Evolutionary conservation across 2,888 invertebrate species (phyloP), one percentile per base, ranked within the genome.

Genomic region (Hoplodrina ambigua): DNA sequence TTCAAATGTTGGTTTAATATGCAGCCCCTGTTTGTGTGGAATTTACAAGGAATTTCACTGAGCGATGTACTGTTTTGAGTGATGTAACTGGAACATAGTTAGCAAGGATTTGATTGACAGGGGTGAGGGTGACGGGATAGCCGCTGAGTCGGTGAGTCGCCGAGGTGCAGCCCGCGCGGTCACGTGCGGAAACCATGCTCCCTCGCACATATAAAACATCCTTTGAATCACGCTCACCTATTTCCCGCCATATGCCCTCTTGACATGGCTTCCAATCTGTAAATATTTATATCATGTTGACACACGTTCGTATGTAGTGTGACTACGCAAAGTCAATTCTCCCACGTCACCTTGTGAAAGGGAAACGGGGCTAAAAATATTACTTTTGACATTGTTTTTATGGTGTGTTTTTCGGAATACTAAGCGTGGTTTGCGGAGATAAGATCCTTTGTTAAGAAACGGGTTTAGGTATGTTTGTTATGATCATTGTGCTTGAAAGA

Each of bases 31-130:
- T 71, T 73, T 80, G 64, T 44, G 59, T 71, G 66, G 59, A 69
- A 82, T 75, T 83, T 53, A 61, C 58, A 33, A 61, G 68, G 63
- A 77, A 82, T 74, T 83, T 60, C 71, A 62, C 57, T 54, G 69
- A 71, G 70, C 65, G 72, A 81, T 81, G 75, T 77, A 78, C 79
- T 81, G 82, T 85, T 86, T 84, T 75, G 78, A 84, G 80, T 84
- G 86, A 85, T 87, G 88, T 87, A 88, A 90, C 85, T 88, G 86
- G 84, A 85, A 87, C 87, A 89, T 89, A 90, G 89, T 89, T 89
- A 84, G 70, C 72, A 62, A 72, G 80, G 84, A 85, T 85, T 83
- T 91, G 92, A 92, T 92, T 92, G 92, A 92, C 91, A 91, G 88
- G 91, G 92, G 91, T 90, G 84, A 71, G 68, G 59, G 61, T 64